Evolutionary conservation across 2,113 vertebrate species (phyloP).

Genomic region (Ochotona princeps): DNA sequence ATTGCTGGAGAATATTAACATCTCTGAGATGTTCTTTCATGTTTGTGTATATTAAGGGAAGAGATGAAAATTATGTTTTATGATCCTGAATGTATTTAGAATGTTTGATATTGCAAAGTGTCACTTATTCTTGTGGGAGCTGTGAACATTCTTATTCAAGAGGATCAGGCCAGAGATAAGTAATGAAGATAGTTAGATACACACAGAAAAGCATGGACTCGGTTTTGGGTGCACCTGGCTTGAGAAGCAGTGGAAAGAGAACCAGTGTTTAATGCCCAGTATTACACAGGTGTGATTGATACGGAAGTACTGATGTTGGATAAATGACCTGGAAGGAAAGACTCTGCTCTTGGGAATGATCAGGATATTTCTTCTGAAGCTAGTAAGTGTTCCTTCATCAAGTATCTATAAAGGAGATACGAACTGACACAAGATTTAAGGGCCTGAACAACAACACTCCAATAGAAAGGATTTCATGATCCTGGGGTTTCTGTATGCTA

Average conservation of each 20-base stretch:
- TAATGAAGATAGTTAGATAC: background rate
- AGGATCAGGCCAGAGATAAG: background rate
- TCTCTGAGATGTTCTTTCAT: conserved; percentile 1
- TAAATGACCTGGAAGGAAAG: background rate
- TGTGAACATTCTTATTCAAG: background rate
- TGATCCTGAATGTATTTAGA: conserved; percentile 1
- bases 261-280: background rate
- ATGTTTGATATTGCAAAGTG: background rate
- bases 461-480: background rate
- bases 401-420: background rate
- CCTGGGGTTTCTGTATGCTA: background rate
- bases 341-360: background rate
- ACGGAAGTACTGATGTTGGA: background rate
- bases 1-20: background rate
- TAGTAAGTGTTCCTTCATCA: background rate
- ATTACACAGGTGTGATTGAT: background rate
- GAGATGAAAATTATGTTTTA: background rate
- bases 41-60: conserved; percentile 8
- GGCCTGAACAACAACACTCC: background rate
- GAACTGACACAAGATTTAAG: background rate
- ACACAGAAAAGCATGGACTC: background rate
- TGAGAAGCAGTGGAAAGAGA: background rate
- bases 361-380: background rate
- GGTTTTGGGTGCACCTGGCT: background rate
- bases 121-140: background rate